Percentiles rank a stretch among this genome's conserved stretches.
Conservation (phyloP, 1,140 invertebrate genomes). For the Hetaerina americana region DNA sequence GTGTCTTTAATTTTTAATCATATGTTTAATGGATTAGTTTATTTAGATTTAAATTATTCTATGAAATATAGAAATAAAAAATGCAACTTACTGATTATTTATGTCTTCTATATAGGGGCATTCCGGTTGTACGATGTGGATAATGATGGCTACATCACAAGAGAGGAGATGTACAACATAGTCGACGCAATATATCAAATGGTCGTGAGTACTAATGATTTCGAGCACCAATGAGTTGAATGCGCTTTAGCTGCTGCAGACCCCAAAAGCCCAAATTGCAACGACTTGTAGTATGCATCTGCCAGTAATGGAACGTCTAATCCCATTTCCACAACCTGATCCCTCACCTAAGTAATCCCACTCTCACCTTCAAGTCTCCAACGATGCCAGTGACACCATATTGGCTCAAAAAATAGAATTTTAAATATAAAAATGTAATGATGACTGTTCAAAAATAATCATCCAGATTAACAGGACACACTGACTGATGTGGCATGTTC, state of each 20-base stretch:
- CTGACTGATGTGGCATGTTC: too few species aligned
- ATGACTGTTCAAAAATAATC: too few species aligned
- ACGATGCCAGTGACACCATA: not conserved
- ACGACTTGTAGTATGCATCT: not conserved
- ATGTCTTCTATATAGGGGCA: conserved; percentile 61
- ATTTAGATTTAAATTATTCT: too few species aligned
- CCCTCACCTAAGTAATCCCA: not conserved
- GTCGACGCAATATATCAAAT: conserved; percentile 98
- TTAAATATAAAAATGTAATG: too few species aligned
- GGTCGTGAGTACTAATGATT: conserved; percentile 62
- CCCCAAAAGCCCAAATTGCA: not conserved
- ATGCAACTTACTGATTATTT: too few species aligned
- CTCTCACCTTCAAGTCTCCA: not conserved
- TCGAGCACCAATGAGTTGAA: not conserved
- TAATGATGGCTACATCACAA: conserved; percentile 94
- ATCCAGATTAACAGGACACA: too few species aligned
- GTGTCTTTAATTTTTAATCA: too few species aligned
- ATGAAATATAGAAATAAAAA: too few species aligned
- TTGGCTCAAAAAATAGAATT: not conserved
- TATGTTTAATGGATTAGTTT: too few species aligned
- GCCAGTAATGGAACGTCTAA: not conserved
- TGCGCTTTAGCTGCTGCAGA: not conserved
- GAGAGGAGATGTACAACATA: conserved; percentile 97
- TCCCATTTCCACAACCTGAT: not conserved
- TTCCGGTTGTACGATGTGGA: conserved; percentile 95